phyloP scores from a whole-genome alignment of 2,888 invertebrate genomes.

The Conus canariensis region DNA sequence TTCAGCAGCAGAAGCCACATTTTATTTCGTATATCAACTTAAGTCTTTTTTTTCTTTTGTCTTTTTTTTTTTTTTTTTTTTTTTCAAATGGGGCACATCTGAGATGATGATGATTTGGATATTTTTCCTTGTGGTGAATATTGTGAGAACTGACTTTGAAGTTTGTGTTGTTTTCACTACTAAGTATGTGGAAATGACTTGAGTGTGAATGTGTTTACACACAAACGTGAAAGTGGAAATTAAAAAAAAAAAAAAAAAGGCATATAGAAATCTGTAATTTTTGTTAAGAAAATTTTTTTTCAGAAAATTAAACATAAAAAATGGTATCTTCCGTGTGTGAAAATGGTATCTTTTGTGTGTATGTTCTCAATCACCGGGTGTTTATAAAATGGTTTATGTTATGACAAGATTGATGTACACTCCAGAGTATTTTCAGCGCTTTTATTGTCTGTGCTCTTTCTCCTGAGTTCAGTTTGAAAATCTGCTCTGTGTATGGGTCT shows the following conservation, averaged over 20 bases:
- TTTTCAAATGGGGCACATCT: too few relatives aligned
- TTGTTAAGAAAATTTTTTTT: not conserved
- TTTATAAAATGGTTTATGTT: not conserved
- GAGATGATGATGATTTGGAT: too few relatives aligned
- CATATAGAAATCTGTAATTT: not conserved
- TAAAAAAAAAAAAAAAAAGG: not conserved
- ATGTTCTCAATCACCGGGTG: not conserved
- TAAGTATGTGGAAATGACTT: too few relatives aligned
- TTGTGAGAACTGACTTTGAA: too few relatives aligned
- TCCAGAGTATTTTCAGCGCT: not conserved
- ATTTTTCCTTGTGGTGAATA: too few relatives aligned
- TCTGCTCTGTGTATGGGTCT: not conserved
- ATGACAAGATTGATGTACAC: not conserved
- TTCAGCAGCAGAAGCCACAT: too few relatives aligned
- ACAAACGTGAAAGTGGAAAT: not conserved
- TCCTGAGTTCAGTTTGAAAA: not conserved
- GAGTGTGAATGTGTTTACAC: too few relatives aligned
- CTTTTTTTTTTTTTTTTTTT: too few relatives aligned
- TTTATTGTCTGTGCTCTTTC: not conserved
- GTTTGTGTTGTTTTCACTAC: too few relatives aligned
- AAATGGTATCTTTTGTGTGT: not conserved
- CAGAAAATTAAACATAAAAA: not conserved
- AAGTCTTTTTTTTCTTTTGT: too few relatives aligned
- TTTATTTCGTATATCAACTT: too few relatives aligned
- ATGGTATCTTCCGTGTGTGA: not conserved